Evolutionary conservation across 2,113 vertebrate species (phyloP), one percentile per base, ranked within the genome.

Genomic region (Oostethus manadensis): DNA sequence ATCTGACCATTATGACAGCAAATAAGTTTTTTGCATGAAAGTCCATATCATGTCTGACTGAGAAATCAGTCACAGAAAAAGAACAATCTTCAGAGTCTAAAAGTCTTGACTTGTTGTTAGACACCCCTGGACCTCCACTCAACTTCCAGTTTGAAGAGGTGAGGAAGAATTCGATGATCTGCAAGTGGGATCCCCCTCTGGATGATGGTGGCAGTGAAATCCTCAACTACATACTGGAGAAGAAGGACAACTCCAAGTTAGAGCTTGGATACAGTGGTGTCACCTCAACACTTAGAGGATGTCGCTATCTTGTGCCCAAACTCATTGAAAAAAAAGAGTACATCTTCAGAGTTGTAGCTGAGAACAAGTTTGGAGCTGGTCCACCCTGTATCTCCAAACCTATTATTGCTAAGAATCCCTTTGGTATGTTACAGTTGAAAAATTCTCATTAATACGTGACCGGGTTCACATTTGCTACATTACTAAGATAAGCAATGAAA

Each of bases 141-240:
- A 96, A 98, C 80, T 94, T 99, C 50, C 78, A 68, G 38, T 98
- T 97, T 68, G 95, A 98, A 85, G 95, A 98, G 46, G 73, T 94
- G 47, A 93, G 94, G 74, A 99, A 94, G 84, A 93, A 88, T 83
- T 97, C 95, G 16, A 89, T 97, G 42, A 56, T 92, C 61, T 98
- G 96, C 82, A 93, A 91, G 64, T 99, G 96, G 96, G 94, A 97
- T 49, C 93, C 95, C 76, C 97, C 97, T 46, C 86, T 96, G 74
- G 97, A 99, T 76, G 93, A 99, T 58, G 97, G 97, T 45, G 97
- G 97, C 81, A 96, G 94, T 76, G 97, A 99, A 88, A 94, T 99
- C 70, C 77, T 99, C 46, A 99, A 98, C 78, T 99, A 99, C 59
- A 87, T 87, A 38, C 86, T 99, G 75, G 97, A 99, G 88, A 93